These are phyloP conservation scores for Fragum sueziense DNA, from an alignment of 2,888 invertebrate species.

Conservation along the genomic window DNA sequence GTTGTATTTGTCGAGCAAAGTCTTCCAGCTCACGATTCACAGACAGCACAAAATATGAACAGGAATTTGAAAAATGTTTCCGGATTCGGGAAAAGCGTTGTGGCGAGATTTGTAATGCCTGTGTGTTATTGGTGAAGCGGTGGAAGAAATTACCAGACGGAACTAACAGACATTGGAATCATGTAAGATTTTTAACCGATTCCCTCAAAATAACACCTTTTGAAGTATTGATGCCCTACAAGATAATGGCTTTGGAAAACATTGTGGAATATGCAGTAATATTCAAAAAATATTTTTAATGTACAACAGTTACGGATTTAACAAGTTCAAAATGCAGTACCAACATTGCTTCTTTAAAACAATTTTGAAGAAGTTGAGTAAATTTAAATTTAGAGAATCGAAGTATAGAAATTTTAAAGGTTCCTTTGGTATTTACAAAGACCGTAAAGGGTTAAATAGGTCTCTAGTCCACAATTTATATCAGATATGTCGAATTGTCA, in stretches of 20 bases:
- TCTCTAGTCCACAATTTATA: not conserved
- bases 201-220: too few species aligned
- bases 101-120: slow-evolving; percentile 94
- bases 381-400: not conserved
- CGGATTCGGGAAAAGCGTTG: slow-evolving; percentile 87
- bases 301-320: too few species aligned
- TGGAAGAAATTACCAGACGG: slow-evolving; percentile 84
- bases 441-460: not conserved
- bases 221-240: too few species aligned
- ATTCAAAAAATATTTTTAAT: too few species aligned
- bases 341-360: too few species aligned
- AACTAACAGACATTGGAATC: slow-evolving; percentile 78
- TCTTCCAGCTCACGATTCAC: slow-evolving; percentile 92
- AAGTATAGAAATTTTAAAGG: too few species aligned
- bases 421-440: too few species aligned
- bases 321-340: too few species aligned
- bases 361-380: too few species aligned
- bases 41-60: slow-evolving; percentile 92
- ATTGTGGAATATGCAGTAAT: too few species aligned
- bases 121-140: slow-evolving; percentile 91
- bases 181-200: slow-evolving; percentile 78
- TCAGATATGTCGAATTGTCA: slow-evolving; percentile 17
- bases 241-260: too few species aligned
- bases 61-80: slow-evolving; percentile 91
- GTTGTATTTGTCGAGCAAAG: slow-evolving; percentile 94